phyloP scores from a whole-genome alignment of 2,113 vertebrate species.

The Neogale vison region DNA sequence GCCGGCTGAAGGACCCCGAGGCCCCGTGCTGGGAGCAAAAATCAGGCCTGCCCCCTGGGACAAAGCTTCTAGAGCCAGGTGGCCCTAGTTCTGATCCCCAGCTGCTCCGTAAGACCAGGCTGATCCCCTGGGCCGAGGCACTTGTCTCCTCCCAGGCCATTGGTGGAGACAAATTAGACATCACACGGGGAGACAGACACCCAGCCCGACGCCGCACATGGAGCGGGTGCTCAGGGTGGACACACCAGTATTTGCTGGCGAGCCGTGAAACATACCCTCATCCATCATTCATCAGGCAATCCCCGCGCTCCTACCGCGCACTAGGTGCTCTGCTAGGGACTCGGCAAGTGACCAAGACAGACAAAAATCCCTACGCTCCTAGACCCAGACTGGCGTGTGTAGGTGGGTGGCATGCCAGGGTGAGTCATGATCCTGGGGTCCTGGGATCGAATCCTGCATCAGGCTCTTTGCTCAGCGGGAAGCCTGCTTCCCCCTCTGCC shows the following conservation, averaged over 20 bases:
- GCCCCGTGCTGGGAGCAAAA: not conserved
- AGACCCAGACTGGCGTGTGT: no score
- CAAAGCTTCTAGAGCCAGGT: not conserved
- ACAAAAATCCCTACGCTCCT: not conserved
- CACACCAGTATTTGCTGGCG: not conserved
- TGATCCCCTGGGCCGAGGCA: fast-evolving
- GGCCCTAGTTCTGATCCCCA: not conserved
- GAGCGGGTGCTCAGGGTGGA: not conserved
- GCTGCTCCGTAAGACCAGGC: not conserved
- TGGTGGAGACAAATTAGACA: not conserved
- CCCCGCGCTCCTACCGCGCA: not conserved
- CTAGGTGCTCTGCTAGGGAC: no score
- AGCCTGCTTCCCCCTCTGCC: no score
- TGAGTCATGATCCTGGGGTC: not conserved
- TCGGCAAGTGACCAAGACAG: not conserved
- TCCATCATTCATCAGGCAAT: not conserved
- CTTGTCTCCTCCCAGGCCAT: not conserved
- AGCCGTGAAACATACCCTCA: not conserved
- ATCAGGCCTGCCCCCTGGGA: not conserved
- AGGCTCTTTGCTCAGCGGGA: no score
- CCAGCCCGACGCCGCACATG: fast-evolving
- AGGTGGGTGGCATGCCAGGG: not conserved
- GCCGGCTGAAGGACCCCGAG: not conserved
- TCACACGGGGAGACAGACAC: not conserved
- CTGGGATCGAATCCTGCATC: no score